Evolutionary conservation across 2,113 vertebrate species (phyloP).

Genomic region (Equus przewalskii): DNA sequence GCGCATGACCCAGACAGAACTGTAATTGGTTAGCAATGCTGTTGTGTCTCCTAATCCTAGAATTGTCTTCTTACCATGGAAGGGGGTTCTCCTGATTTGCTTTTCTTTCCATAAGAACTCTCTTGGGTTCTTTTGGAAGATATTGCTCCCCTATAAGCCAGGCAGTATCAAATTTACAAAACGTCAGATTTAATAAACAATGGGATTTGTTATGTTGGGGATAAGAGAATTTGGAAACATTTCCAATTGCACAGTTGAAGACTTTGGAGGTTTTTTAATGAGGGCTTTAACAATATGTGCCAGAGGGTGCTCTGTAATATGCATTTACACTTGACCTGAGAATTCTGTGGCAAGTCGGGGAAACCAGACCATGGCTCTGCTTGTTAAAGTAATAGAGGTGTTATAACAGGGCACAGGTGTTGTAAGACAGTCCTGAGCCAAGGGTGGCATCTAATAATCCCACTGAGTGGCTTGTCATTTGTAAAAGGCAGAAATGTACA

Average conservation of each 20-base stretch:
- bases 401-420: slow-evolving; percentile 66
- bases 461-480: slow-evolving; percentile 63
- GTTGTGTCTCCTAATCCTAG: slow-evolving; percentile 81
- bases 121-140: slow-evolving; percentile 55
- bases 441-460: slow-evolving; percentile 59
- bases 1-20: slow-evolving; percentile 85
- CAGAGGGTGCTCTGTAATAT: slow-evolving; percentile 82
- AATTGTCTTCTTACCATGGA: slow-evolving; percentile 76
- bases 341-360: slow-evolving; percentile 81
- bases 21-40: slow-evolving; percentile 82
- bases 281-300: slow-evolving; percentile 84
- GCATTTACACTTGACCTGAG: slow-evolving; percentile 86
- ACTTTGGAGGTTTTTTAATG: slow-evolving; percentile 84
- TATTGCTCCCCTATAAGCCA: slow-evolving; percentile 74
- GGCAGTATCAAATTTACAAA: slow-evolving; percentile 85
- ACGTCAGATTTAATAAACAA: slow-evolving; percentile 87
- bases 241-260: slow-evolving; percentile 83
- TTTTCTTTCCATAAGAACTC: slow-evolving; percentile 79
- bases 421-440: slow-evolving; percentile 75
- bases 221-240: slow-evolving; percentile 87
- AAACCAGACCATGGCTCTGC: slow-evolving; percentile 78
- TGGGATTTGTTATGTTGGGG: slow-evolving; percentile 85
- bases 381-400: slow-evolving; percentile 80
- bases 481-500: slow-evolving; percentile 73
- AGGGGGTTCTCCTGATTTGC: slow-evolving; percentile 79